Evolutionary conservation across 2,113 vertebrate genomes (phyloP).

Genomic region (Rana temporaria): DNA sequence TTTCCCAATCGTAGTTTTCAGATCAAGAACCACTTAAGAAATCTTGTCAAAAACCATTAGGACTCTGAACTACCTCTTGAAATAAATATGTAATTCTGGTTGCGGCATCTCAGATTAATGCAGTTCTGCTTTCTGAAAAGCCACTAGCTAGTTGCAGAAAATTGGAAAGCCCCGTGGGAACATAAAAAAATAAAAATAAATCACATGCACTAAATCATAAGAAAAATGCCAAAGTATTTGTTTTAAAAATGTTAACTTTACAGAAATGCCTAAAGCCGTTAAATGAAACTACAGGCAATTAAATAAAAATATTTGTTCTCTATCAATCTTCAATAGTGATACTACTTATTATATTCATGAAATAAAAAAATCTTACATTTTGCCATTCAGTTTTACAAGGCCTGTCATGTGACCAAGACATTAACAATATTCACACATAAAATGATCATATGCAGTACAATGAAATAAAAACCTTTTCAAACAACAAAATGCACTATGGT

Average conservation of each 20-base stretch:
- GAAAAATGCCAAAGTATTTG: neutral
- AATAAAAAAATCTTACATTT: no score
- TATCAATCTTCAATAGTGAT: no score
- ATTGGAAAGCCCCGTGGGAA: neutral
- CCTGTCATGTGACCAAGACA: neutral
- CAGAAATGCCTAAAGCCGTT: no score
- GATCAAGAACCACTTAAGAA: constrained; percentile 21
- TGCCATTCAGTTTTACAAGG: no score
- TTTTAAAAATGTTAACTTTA: no score
- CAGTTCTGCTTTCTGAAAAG: neutral
- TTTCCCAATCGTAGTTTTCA: neutral
- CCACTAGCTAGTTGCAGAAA: neutral
- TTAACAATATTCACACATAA: neutral
- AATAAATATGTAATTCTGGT: constrained; percentile 22
- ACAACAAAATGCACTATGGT: neutral
- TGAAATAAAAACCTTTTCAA: neutral
- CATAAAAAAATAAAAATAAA: neutral
- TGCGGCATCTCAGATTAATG: neutral
- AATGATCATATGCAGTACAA: no score
- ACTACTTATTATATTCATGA: no score
- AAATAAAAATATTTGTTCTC: no score
- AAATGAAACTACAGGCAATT: no score
- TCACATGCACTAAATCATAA: neutral
- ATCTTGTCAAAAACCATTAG: constrained; percentile 17
- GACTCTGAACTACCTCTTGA: neutral